A percentile compares a stretch with the other conserved stretches of the same genome.
Conservation (phyloP, 2,888 invertebrate genomes). For the Coenonympha glycerion region DNA sequence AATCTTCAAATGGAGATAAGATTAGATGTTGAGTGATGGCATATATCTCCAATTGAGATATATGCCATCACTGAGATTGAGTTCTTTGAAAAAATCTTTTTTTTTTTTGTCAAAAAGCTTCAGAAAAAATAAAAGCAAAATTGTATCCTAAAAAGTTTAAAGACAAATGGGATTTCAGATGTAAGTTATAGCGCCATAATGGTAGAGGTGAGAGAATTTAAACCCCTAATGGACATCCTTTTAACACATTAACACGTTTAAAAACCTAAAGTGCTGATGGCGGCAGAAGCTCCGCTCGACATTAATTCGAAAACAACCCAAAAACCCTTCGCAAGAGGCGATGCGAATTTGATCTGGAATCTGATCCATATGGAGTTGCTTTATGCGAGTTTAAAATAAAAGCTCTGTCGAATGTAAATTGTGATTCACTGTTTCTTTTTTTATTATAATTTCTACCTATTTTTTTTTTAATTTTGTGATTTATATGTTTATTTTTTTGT, state of each 20-base stretch:
- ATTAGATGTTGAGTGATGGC: too few relatives aligned
- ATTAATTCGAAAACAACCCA: conserved; percentile 19
- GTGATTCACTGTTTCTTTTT: too few relatives aligned
- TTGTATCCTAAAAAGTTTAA: conserved; percentile 10
- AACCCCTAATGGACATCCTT: conserved; percentile 59
- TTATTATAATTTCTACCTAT: conserved; percentile 9
- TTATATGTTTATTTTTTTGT: too few relatives aligned
- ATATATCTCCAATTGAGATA: too few relatives aligned
- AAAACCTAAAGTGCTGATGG: conserved; percentile 42
- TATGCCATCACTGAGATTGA: too few relatives aligned
- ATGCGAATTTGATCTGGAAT: conserved; percentile 21
- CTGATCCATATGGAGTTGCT: conserved; percentile 19
- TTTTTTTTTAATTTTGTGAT: conserved; percentile 6
- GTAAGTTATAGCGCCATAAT: conserved; percentile 32
- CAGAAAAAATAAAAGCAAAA: neutral
- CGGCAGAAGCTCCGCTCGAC: conserved; percentile 16
- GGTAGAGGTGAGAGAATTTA: conserved; percentile 49
- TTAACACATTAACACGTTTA: conserved; percentile 59
- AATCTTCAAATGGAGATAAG: too few relatives aligned
- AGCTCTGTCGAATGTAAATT: too few relatives aligned
- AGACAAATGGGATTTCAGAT: conserved; percentile 21
- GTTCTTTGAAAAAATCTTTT: neutral
- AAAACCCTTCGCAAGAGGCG: conserved; percentile 19
- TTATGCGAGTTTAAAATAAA: conserved; percentile 23
- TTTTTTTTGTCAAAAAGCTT: neutral